These are phyloP conservation scores for Tapirus indicus DNA, from an alignment of 2,797 vertebrate genomes.

Conservation along the genomic window DNA sequence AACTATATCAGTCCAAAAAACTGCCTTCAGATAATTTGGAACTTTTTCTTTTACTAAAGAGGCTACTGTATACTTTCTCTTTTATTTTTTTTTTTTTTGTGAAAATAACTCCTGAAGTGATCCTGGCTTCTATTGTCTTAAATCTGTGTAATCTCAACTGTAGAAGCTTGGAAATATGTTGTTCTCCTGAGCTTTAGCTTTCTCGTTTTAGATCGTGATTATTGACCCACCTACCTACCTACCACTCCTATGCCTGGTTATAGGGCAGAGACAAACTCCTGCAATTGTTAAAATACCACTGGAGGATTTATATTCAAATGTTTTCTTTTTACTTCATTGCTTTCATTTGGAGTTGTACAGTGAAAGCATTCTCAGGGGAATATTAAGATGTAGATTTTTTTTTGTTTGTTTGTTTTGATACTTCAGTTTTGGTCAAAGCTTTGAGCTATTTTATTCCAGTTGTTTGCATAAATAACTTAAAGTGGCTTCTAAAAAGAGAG, in stretches of 20 bases:
- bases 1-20: constrained; percentile 53
- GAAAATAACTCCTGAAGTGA: constrained; percentile 56
- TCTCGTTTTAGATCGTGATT: constrained; percentile 60
- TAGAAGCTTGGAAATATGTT: constrained; percentile 65
- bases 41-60: constrained; percentile 66
- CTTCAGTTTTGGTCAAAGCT: constrained; percentile 45
- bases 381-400: neutral
- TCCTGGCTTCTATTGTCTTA: constrained; percentile 68
- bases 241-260: neutral
- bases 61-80: constrained; percentile 37
- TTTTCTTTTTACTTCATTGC: constrained; percentile 62
- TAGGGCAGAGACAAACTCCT: constrained; percentile 40
- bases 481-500: constrained; percentile 22
- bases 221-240: neutral
- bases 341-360: constrained; percentile 44
- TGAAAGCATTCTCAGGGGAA: constrained; percentile 67
- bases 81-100: constrained; percentile 43
- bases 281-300: constrained; percentile 42
- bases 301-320: constrained; percentile 44
- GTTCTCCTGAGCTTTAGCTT: constrained; percentile 53
- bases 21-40: constrained; percentile 49
- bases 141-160: constrained; percentile 55
- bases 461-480: constrained; percentile 60
- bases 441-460: constrained; percentile 52
- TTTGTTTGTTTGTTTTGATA: neutral